Evolutionary conservation across 2,797 vertebrate species (phyloP), one percentile per base, ranked within the genome.

Genomic region (Trichosurus vulpecula): DNA sequence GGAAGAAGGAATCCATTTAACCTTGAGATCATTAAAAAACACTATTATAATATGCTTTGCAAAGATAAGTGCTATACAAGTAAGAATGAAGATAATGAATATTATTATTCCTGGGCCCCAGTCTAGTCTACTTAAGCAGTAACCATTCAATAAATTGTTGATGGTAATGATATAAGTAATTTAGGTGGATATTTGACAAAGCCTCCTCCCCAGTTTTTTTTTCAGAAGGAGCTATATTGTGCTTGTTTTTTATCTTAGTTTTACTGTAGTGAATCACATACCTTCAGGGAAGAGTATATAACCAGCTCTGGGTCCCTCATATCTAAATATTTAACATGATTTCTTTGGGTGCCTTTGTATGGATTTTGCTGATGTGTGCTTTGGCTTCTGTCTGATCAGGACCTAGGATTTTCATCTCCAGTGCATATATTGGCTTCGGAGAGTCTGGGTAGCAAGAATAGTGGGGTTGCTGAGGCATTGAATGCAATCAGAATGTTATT

Each of bases 401-500:
- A 53, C 92, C 54, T 61, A 74, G 91, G 93, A 92, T 98, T 98
- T 98, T 98, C 96, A 98, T 98, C 96, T 97, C 94, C 90, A 55
- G 92, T 96, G 96, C 95, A 95, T 97, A 96, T 96, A 98, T 96
- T 97, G 97, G 96, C 96, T 97, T 81, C 92, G 89, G 96, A 97
- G 92, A 0, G 55, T 93, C 97, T 96, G 96, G 93, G 91, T 92
- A 96, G 96, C 96, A 97, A 96, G 96, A 98, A 97, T 95, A 97
- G 97, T 95, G 97, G 92, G 96, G 94, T 98, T 97, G 96, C 97
- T 97, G 97, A 98, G 97, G 97, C 97, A 95, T 98, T 25, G 16
- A 97, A 97, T 97, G 96, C 97, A 98, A 97, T 98, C 98, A 98
- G 96, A 97, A 98, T 97, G 97, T 97, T 97, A 98, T 98, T 98